Evolutionary conservation across 2,797 vertebrate species (phyloP), one percentile per base, ranked within the genome.

Genomic region (Anabas testudineus): DNA sequence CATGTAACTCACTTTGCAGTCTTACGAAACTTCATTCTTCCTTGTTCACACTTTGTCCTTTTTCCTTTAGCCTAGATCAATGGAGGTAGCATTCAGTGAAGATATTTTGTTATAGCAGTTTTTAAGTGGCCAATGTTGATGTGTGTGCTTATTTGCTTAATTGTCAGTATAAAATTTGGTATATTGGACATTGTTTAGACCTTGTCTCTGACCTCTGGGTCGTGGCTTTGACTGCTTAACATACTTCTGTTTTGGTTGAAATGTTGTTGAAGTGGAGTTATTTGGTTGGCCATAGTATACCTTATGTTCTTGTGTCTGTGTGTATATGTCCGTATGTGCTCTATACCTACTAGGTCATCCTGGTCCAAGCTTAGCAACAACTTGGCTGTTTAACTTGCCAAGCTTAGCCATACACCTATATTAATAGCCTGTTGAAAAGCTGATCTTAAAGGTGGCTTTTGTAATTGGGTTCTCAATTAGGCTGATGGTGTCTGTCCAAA

Each of bases 21-120:
- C 84, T 94, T 93, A 85, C 84, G 89, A 93, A 93, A 93, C 87
- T 75, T 82, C 78, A 86, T 86, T 93, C 90, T 92, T 92, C 91
- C 90, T 88, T 42, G 87, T 92, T 92, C 81, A 89, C 78, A 78
- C 84, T 88, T 83, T 80, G 70, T 84, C 84, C 66, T 83, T 90
- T 88, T 91, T 89, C 82, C 81, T 86, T 76, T 82, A 80, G 76
- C 68, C 61, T 76, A 83, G 76, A 88, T 83, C 71, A 80, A 24
- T 89, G 58, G 70, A 82, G 71, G 52, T 82, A 78, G 55, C 43
- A 60, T 60, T 76, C n/a, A 72, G 42, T 66, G 26, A 67, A 74
- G 24, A 81, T 67, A 53, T 47, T n/a, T 71, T 63, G 9, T 69
- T 18, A 14, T 24, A 12, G 24, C 19, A 28, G 34, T 10, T 47